Conservation (phyloP, 2,888 invertebrate genomes). For the Lutraria lutraria region DNA sequence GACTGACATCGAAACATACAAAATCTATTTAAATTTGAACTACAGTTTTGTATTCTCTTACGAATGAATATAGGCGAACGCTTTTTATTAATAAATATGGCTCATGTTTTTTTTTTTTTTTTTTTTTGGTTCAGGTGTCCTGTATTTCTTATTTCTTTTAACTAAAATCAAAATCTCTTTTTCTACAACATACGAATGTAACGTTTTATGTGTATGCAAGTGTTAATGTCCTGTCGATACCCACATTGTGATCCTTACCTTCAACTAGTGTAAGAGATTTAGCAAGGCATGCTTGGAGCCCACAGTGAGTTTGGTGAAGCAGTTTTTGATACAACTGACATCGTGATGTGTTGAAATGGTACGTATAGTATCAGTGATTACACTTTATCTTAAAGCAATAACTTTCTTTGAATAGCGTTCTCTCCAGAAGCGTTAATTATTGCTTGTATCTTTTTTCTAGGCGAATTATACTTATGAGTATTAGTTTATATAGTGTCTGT, state of each 20-base stretch:
- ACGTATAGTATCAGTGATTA: background rate
- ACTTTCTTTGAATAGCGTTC: background rate
- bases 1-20: no score
- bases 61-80: no score
- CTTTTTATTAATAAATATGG: no score
- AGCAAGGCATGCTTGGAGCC: background rate
- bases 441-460: background rate
- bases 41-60: no score
- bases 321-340: background rate
- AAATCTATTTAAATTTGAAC: no score
- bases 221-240: background rate
- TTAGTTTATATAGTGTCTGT: no score
- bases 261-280: background rate
- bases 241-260: background rate
- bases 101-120: no score
- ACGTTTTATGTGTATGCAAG: background rate
- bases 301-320: background rate
- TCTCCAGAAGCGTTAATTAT: background rate
- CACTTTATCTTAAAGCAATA: background rate
- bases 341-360: background rate
- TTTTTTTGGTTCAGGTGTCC: no score
- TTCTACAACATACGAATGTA: background rate
- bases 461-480: no score
- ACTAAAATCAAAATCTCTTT: background rate
- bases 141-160: no score